phyloP scores from a whole-genome alignment of 2,888 invertebrate species.

The Meandrusa payeni region DNA sequence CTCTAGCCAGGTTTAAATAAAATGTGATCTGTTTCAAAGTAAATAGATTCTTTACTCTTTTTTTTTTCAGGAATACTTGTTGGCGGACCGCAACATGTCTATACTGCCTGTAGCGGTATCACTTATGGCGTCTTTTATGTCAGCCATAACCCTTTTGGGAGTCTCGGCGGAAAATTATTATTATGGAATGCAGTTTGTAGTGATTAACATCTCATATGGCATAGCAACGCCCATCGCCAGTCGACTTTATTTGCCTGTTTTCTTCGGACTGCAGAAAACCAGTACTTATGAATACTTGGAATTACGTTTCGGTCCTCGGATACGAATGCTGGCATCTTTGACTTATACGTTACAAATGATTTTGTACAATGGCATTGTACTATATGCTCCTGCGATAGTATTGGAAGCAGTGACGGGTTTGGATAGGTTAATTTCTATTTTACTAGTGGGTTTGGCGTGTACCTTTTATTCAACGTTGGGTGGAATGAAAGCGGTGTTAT shows the following conservation, averaged over 20 bases:
- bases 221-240: slow-evolving; percentile 89
- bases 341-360: slow-evolving; percentile 95
- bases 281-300: slow-evolving; percentile 97
- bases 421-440: slow-evolving; percentile 85
- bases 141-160: slow-evolving; percentile 93
- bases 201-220: slow-evolving; percentile 88
- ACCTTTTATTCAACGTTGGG: slow-evolving; percentile 94
- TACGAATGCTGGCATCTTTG: slow-evolving; percentile 89
- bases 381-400: slow-evolving; percentile 96
- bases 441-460: slow-evolving; percentile 88
- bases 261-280: slow-evolving; percentile 90
- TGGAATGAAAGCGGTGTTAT: slow-evolving; percentile 94
- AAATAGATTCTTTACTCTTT: background rate
- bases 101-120: slow-evolving; percentile 92
- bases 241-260: slow-evolving; percentile 90
- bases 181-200: slow-evolving; percentile 89
- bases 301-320: slow-evolving; percentile 88
- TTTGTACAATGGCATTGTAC: slow-evolving; percentile 93
- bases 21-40: background rate
- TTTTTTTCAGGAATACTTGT: slow-evolving; percentile 86
- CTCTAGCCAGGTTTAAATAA: too few relatives aligned
- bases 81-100: slow-evolving; percentile 91
- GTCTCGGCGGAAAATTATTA: slow-evolving; percentile 93
- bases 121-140: slow-evolving; percentile 96
- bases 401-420: slow-evolving; percentile 92